A percentile compares a stretch with the other conserved stretches of the same genome.
These are phyloP conservation scores for Kryptolebias ocellatus DNA, from an alignment of 2,797 vertebrate genomes.

Conservation along the genomic window DNA sequence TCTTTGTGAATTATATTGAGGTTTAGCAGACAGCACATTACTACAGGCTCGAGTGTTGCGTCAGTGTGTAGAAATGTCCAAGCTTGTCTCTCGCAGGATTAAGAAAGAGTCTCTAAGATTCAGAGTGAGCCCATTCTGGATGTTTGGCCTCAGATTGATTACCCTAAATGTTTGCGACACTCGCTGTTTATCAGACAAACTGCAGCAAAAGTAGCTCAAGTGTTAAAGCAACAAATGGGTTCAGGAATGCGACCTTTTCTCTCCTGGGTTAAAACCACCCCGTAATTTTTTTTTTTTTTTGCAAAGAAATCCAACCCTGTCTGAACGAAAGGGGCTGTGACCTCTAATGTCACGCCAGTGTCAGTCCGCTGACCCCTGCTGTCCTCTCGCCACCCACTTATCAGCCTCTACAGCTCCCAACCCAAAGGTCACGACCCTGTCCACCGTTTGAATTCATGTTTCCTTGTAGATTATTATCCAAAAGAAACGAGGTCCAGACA, in stretches of 20 bases:
- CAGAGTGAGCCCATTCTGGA: not conserved
- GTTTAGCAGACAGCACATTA: not conserved
- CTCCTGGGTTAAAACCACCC: not conserved
- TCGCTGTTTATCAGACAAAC: constrained; percentile 5
- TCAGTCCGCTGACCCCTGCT: constrained; percentile 21
- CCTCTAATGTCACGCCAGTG: constrained; percentile 18
- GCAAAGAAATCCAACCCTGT: not conserved
- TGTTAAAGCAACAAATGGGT: constrained; percentile 3
- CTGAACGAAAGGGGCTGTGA: not conserved
- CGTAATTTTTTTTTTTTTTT: no score
- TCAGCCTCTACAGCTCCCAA: constrained; percentile 25
- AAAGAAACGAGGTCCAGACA: no score
- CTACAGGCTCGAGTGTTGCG: not conserved
- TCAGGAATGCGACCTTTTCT: not conserved
- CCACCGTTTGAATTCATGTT: not conserved
- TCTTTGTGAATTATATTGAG: constrained; percentile 9
- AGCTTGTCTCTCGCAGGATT: not conserved
- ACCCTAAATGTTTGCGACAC: not conserved
- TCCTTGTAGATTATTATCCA: not conserved
- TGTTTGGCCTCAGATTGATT: constrained; percentile 1
- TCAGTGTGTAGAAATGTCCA: not conserved
- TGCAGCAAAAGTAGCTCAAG: not conserved
- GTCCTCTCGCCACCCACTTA: constrained; percentile 30
- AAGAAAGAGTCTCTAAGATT: not conserved
- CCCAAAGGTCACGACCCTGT: constrained; percentile 3